phyloP scores from a whole-genome alignment of 2,113 vertebrate genomes.

The Chlorodrepanis virens region DNA sequence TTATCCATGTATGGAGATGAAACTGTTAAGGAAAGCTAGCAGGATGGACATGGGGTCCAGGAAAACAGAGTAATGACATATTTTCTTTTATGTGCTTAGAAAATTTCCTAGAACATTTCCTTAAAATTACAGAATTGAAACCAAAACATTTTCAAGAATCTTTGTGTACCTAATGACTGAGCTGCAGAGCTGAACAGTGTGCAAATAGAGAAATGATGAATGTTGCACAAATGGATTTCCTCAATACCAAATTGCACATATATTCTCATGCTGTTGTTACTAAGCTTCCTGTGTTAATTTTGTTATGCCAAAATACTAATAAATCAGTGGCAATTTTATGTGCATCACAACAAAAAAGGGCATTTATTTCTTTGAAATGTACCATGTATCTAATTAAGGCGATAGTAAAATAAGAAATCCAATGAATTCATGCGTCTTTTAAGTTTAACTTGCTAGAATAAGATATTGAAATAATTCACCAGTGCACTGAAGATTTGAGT shows the following conservation, averaged over 20 bases:
- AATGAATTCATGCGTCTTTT: neutral
- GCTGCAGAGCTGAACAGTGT: neutral
- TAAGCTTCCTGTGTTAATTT: constrained; percentile 1
- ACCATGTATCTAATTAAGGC: neutral
- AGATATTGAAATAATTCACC: neutral
- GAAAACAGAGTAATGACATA: neutral
- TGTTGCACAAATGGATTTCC: neutral
- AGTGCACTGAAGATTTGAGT: neutral
- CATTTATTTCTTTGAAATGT: constrained; percentile 15
- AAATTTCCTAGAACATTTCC: neutral
- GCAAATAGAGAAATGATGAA: neutral
- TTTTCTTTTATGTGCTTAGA: neutral
- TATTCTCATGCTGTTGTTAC: neutral
- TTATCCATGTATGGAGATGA: neutral
- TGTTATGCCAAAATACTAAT: neutral
- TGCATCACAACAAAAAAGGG: neutral
- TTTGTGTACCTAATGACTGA: neutral
- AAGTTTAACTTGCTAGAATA: neutral
- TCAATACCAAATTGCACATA: neutral
- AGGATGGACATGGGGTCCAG: neutral
- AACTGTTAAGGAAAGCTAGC: neutral
- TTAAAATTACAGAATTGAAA: neutral
- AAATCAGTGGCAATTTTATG: neutral
- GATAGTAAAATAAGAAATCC: neutral
- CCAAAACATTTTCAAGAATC: neutral